A percentile compares a stretch with the other conserved stretches of the same genome.
These are phyloP conservation scores for Distichodus sexfasciatus DNA, from an alignment of 2,797 vertebrate genomes.

Conservation along the genomic window DNA sequence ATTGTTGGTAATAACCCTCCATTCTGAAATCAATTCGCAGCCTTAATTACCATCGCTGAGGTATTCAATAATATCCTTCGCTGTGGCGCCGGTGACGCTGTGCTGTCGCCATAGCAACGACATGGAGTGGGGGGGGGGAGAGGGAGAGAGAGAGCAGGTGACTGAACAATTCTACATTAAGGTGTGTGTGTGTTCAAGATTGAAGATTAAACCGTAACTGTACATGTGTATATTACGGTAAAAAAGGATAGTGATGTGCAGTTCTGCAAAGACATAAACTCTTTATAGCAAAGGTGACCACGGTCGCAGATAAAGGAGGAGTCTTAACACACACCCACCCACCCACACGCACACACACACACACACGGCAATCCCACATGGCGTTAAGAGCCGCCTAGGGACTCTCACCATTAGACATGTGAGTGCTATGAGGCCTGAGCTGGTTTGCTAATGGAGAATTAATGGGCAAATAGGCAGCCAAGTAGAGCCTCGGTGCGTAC, in stretches of 20 bases:
- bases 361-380: no score
- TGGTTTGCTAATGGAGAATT: slow-evolving; percentile 68
- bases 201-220: no score
- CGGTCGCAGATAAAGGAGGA: no score
- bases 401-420: slow-evolving; percentile 23
- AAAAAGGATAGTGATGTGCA: no score
- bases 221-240: no score
- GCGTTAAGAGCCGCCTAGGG: slow-evolving; percentile 23
- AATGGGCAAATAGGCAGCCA: slow-evolving; percentile 66
- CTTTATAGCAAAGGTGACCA: no score
- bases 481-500: slow-evolving; percentile 50
- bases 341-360: no score
- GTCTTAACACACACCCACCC: no score
- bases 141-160: slow-evolving; percentile 15
- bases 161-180: background rate
- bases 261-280: no score
- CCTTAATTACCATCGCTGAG: slow-evolving; percentile 29
- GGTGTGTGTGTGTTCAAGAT: slow-evolving; percentile 30
- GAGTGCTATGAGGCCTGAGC: slow-evolving; percentile 48
- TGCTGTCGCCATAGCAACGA: slow-evolving; percentile 64
- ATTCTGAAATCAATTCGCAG: slow-evolving; percentile 33
- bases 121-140: slow-evolving; percentile 56
- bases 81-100: slow-evolving; percentile 51
- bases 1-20: slow-evolving; percentile 34
- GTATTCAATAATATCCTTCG: slow-evolving; percentile 30